Evolutionary conservation across 2,797 vertebrate genomes (phyloP).

Genomic region (Podarcis siculus): DNA sequence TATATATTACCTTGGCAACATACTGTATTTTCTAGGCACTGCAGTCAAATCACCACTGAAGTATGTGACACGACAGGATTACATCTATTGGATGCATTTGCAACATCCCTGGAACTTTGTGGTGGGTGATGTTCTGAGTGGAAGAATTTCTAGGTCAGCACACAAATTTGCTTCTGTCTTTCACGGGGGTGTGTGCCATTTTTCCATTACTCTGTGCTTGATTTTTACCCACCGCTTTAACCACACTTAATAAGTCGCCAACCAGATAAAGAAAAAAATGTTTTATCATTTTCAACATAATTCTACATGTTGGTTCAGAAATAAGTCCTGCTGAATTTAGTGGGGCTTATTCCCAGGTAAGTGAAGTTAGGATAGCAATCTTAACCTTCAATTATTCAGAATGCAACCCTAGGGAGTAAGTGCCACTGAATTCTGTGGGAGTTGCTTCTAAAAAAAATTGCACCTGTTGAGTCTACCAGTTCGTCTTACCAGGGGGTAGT

Average conservation of each 20-base stretch:
- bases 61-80: constrained; percentile 51
- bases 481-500: background rate
- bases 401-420: background rate
- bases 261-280: background rate
- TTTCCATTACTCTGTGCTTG: background rate
- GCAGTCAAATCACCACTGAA: constrained; percentile 48
- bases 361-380: background rate
- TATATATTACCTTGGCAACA: constrained; percentile 9
- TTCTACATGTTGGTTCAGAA: background rate
- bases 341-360: background rate
- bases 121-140: constrained; percentile 29
- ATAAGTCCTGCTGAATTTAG: background rate
- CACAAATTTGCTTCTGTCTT: constrained; percentile 23
- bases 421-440: background rate
- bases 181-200: constrained; percentile 21
- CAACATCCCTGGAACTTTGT: constrained; percentile 39
- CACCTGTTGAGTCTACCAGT: background rate
- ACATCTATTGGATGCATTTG: constrained; percentile 37
- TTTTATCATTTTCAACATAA: background rate
- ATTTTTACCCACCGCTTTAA: background rate
- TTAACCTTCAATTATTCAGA: background rate
- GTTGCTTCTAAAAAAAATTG: background rate
- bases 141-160: constrained; percentile 41
- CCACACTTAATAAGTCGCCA: background rate
- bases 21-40: constrained; percentile 37